Percentiles rank a stretch among this genome's conserved stretches.
Conservation (phyloP, 2,797 vertebrate species). For the Sciurus carolinensis region DNA sequence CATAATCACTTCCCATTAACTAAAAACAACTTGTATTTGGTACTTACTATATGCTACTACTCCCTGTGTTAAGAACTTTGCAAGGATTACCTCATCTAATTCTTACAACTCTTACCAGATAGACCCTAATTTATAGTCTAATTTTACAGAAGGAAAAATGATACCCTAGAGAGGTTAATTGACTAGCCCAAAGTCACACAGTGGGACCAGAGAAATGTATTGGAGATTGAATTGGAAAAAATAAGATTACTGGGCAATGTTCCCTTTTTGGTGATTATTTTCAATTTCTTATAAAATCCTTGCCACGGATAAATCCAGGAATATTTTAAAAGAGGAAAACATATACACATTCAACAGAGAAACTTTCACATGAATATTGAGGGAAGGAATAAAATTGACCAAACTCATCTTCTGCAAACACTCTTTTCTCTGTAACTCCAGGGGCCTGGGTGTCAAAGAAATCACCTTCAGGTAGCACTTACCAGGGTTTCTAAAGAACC, state of each 20-base stretch:
- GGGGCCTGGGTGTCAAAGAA: neutral
- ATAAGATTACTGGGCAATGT: neutral
- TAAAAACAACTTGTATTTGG: neutral
- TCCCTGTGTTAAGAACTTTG: neutral
- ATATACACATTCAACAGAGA: neutral
- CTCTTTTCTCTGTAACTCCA: neutral
- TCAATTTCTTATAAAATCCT: slow-evolving; percentile 37
- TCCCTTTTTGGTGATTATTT: slow-evolving; percentile 15
- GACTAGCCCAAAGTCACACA: neutral
- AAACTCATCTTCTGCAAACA: neutral
- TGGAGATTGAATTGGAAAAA: neutral
- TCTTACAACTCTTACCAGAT: neutral
- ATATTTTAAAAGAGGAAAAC: slow-evolving; percentile 47
- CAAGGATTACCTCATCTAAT: neutral
- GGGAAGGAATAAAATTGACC: neutral
- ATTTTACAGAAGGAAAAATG: neutral
- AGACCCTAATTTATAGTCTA: neutral
- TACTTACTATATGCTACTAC: neutral
- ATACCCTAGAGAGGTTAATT: neutral
- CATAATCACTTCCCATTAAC: neutral
- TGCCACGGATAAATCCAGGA: neutral
- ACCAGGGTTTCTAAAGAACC: neutral
- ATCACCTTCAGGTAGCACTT: neutral
- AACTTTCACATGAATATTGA: neutral
- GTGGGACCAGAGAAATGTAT: neutral